These are phyloP conservation scores for Drosophila borborema DNA, from an alignment of 2,888 invertebrate genomes.

Conservation along the genomic window DNA sequence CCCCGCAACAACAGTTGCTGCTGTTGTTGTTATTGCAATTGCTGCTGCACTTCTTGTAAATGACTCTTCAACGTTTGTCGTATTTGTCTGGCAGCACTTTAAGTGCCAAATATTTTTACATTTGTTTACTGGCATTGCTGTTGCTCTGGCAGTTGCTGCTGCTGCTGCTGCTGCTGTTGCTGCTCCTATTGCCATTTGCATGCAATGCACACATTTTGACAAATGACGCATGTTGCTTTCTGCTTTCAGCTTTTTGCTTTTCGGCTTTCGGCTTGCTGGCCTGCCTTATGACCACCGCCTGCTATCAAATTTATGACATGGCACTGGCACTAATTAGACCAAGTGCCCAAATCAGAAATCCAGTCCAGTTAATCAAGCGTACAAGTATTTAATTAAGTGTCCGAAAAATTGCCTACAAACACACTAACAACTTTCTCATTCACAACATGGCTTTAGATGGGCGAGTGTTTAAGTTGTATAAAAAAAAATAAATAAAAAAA, in stretches of 20 bases:
- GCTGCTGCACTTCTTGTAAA: slow-evolving; percentile 70
- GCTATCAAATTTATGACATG: slow-evolving; percentile 65
- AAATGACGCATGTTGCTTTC: slow-evolving; percentile 46
- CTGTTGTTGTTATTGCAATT: slow-evolving; percentile 29
- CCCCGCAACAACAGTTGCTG: slow-evolving; percentile 26
- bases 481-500: background rate
- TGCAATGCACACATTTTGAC: slow-evolving; percentile 45
- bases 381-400: slow-evolving; percentile 72
- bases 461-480: background rate
- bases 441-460: background rate
- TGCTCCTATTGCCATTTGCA: slow-evolving; percentile 31
- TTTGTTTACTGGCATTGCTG: slow-evolving; percentile 61
- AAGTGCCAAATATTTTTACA: slow-evolving; percentile 79
- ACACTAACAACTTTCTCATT: slow-evolving; percentile 18
- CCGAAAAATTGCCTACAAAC: slow-evolving; percentile 15
- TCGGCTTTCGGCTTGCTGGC: background rate
- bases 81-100: slow-evolving; percentile 79
- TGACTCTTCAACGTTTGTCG: slow-evolving; percentile 78
- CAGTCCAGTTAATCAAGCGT: slow-evolving; percentile 63
- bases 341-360: slow-evolving; percentile 54
- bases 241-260: slow-evolving; percentile 17
- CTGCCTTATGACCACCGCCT: slow-evolving; percentile 30
- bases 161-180: slow-evolving; percentile 14
- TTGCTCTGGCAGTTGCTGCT: slow-evolving; percentile 33
- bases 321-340: slow-evolving; percentile 58